These are phyloP conservation scores for Callithrix jacchus DNA, from an alignment of 2,113 vertebrate genomes.

Conservation along the genomic window DNA sequence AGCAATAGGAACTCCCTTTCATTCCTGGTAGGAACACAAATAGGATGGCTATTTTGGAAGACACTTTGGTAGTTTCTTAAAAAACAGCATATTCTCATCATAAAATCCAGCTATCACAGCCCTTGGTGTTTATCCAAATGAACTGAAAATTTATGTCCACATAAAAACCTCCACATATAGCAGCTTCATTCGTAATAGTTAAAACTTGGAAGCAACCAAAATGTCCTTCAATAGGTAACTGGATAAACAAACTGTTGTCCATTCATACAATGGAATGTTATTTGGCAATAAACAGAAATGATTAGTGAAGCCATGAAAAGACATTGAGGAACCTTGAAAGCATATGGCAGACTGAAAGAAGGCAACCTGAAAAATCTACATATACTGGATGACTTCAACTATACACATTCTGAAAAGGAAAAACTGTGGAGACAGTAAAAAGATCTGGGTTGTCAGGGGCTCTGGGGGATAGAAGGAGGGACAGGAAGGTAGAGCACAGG, in stretches of 20 bases:
- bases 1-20: background rate
- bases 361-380: background rate
- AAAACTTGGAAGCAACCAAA: background rate
- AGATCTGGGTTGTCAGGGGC: background rate
- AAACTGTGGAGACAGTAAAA: background rate
- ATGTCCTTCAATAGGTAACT: background rate
- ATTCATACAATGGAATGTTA: background rate
- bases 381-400: background rate
- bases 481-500: background rate
- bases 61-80: background rate
- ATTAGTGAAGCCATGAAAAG: background rate
- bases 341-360: background rate
- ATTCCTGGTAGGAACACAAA: background rate
- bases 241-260: background rate
- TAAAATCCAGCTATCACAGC: background rate
- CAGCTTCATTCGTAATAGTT: background rate
- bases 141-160: background rate
- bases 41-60: background rate
- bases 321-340: background rate
- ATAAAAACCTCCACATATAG: background rate
- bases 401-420: background rate
- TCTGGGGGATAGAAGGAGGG: background rate
- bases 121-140: background rate
- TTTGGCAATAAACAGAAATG: background rate
- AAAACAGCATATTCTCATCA: background rate